Base-by-base conservation (phyloP, 2,888 invertebrate genomes). In the Temnothorax ravouxi region DNA sequence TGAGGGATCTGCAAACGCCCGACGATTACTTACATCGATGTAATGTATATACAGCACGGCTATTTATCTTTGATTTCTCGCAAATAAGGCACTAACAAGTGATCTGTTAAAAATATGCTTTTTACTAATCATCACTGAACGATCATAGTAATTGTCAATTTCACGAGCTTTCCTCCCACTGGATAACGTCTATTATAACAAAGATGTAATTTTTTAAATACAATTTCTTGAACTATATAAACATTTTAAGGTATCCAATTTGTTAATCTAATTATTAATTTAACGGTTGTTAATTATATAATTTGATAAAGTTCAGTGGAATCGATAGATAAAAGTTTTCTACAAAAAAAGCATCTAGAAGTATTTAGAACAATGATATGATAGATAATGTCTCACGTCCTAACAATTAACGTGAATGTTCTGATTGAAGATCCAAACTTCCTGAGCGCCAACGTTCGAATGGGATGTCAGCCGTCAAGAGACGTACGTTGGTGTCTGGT, bases 1-100 rank as follows among this genome's bases (percentile, higher is more conserved):
- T 96, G 0, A 94, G 95, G 0, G 95, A 96, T 0, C 91, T 97
- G 77, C 95, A 96, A 72, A 96, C 96, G 1, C 96, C 97, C 0
- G 96, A 96, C 74, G 97, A 97, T 92, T 97, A 97, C 91, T 95
- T 98, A 69, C 95, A 96, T 52, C 95, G 95, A 87, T 94, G 95
- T 95, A 92, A 86, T 44, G 77, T 88, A 86, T 84, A 87, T 44
- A 50, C 18, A 38, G 18, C 47, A 34, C 50, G 9, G 2, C 4
- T 59, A 21, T 44, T 50, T 59, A 50, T 25, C 4, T 67, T 25
- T 8, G 3, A 34, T 13, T n/a, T 67, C 18, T 67, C 11, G 8
- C 38, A 1, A 1, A 62, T n/a, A 21, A 41, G 13, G 3, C 66
- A 47, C 13, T 34, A 52, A 69, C 6, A 34, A 69, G 11, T 67